Conservation (phyloP, 2,888 invertebrate species). For the Xestia xanthographa region DNA sequence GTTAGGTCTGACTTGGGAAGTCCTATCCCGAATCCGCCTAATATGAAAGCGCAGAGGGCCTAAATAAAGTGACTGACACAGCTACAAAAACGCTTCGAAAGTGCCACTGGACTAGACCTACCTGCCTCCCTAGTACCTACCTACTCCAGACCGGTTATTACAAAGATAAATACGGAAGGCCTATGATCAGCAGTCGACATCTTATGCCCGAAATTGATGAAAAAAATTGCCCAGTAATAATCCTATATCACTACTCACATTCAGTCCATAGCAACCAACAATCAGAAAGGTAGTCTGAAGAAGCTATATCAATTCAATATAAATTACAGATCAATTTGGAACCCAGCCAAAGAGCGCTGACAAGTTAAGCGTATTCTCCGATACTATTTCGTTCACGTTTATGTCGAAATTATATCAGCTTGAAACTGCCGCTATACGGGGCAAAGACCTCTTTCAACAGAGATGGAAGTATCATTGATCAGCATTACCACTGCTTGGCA, state of each 20-base stretch:
- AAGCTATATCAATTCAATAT: slow-evolving; percentile 45
- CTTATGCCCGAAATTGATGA: background rate
- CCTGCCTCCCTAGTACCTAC: too few species aligned
- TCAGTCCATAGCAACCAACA: slow-evolving; percentile 4
- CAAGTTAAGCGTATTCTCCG: slow-evolving; percentile 35
- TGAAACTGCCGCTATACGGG: background rate
- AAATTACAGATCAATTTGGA: slow-evolving; percentile 58
- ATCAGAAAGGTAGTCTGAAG: slow-evolving; percentile 11
- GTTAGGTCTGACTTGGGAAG: too few species aligned
- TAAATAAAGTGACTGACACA: background rate
- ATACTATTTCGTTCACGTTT: slow-evolving; percentile 20
- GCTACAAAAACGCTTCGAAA: background rate
- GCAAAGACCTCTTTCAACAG: too few species aligned
- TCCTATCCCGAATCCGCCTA: too few species aligned
- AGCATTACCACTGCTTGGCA: background rate
- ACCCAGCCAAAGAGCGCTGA: slow-evolving; percentile 30
- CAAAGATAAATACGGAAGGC: too few species aligned
- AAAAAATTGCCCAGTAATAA: background rate
- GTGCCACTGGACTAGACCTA: too few species aligned
- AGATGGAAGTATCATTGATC: background rate
- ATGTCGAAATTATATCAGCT: slow-evolving; percentile 9
- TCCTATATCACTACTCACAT: background rate
- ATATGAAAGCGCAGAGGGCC: too few species aligned
- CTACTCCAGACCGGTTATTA: too few species aligned
- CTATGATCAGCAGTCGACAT: too few species aligned